A percentile compares a stretch with the other conserved stretches of the same genome.
Evolutionary conservation across 2,888 invertebrate genomes (phyloP).

Genomic region (Habrosyne pyritoides): DNA sequence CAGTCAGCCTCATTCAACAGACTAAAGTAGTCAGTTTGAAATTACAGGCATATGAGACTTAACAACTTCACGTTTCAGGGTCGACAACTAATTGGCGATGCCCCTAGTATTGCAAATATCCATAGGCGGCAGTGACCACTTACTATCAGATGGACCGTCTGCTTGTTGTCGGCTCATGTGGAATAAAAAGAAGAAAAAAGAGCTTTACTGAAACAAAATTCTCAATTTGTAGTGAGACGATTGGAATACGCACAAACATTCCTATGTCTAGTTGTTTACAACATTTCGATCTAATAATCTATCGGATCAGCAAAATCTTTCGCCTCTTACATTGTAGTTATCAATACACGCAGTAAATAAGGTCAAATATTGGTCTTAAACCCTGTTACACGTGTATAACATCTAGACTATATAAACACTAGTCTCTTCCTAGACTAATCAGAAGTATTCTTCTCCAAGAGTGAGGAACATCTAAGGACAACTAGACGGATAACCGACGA

Average conservation of each 20-base stretch:
- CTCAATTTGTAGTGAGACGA: no score
- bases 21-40: no score
- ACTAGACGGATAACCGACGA: constrained; percentile 26
- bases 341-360: neutral
- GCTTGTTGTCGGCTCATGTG: no score
- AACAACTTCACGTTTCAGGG: no score
- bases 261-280: neutral
- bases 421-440: constrained; percentile 10
- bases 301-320: neutral
- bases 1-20: no score
- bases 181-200: no score
- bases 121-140: no score
- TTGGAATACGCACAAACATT: neutral
- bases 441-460: constrained; percentile 66
- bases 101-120: no score
- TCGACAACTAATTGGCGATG: no score
- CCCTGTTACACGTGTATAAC: constrained; percentile 48
- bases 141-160: no score
- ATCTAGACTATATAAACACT: constrained; percentile 55
- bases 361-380: constrained; percentile 24
- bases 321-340: neutral
- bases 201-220: no score
- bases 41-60: no score
- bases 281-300: neutral
- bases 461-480: constrained; percentile 34